Evolutionary conservation across 2,797 vertebrate genomes (phyloP), one percentile per base, ranked within the genome.

Genomic region (Clarias fuscus): DNA sequence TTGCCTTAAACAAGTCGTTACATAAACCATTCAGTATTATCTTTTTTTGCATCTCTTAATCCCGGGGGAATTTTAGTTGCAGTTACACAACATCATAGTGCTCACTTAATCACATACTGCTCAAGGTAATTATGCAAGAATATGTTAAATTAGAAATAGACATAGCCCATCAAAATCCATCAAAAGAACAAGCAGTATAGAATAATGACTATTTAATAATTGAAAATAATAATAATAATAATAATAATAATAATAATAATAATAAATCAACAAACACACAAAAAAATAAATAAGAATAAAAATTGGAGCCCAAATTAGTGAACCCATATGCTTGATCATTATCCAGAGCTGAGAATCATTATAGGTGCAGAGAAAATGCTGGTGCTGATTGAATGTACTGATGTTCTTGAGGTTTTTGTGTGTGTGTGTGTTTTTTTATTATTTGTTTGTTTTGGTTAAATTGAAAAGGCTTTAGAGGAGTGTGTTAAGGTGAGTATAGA

Each of bases 61-160:
- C n/a, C 24, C 43, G 27, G 43, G 20, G 24, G 6, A 37, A 37
- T 22, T 61, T 43, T 5, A 43, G 1, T 64, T 80, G 18, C 58
- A 79, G 58, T 20, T 77, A 13, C 30, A 24, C 20, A 64, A 6
- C 2, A 43, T 64, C 33, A n/a, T 13, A n/a, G 5, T 27, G 80
- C 91, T 91, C 90, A 91, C 91, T 87, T 89, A 56, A 56, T 56
- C 53, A 14, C 53, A 14, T 56, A 56, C 53, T 56, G 53, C 53
- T 56, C 13, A 56, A 43, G 24, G 56, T 80, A 48, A 58, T 78
- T 48, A 33, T 24, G n/a, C 43, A 8, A 43, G 15, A 77, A 59
- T 40, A 67, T 40, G 5, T 30, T 76, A 40, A 59, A 24, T 30
- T 27, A 58, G 8, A 20, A 71, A 78, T 61, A 11, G 53, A 0